Conservation (phyloP, 2,113 vertebrate genomes). For the Oplegnathus fasciatus region DNA sequence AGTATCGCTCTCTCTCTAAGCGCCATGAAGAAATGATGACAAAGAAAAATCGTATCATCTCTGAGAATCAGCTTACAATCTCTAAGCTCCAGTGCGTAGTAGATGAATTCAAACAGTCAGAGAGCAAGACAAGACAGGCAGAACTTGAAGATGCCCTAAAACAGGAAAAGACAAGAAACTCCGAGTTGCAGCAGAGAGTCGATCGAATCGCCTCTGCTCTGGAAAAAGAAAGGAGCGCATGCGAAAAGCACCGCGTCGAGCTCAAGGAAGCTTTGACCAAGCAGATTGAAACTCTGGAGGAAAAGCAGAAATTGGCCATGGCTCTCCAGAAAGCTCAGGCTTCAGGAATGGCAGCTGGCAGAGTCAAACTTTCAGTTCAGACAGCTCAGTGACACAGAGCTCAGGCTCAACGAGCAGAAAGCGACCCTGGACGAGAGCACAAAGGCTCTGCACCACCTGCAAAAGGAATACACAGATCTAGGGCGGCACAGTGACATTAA, state of each 20-base stretch:
- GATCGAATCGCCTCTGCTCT: background rate
- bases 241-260: no score
- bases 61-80: background rate
- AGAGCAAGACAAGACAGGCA: background rate
- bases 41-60: background rate
- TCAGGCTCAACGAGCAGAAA: background rate
- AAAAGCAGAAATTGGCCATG: background rate
- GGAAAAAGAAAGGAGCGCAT: background rate
- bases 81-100: background rate
- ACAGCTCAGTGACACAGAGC: background rate
- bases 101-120: no score
- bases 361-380: background rate
- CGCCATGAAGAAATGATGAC: background rate
- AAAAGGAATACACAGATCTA: no score
- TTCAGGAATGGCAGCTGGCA: background rate
- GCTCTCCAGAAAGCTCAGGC: background rate
- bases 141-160: constrained; percentile 52
- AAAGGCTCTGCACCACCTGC: no score
- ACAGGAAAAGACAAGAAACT: background rate
- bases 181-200: background rate
- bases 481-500: no score
- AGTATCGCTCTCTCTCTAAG: background rate
- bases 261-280: no score
- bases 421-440: background rate
- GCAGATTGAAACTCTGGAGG: no score